These are phyloP conservation scores for Hydrotaea cyrtoneurina DNA, from an alignment of 2,888 invertebrate genomes.

Conservation along the genomic window DNA sequence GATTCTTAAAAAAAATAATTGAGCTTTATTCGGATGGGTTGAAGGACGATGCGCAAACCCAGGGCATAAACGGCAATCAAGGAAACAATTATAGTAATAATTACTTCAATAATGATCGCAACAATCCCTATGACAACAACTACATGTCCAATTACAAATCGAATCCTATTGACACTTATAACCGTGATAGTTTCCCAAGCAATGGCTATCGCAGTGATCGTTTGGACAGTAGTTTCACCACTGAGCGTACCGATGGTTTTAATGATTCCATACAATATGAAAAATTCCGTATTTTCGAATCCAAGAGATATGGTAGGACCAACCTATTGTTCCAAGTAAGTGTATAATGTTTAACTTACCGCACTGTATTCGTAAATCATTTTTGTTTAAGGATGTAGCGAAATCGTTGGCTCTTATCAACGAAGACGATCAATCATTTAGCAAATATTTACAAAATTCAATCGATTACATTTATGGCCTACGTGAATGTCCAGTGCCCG, in stretches of 20 bases:
- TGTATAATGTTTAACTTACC: background rate
- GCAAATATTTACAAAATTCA: conserved; percentile 86
- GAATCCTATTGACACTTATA: conserved; percentile 66
- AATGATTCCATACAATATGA: conserved; percentile 81
- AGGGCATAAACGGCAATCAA: conserved; percentile 59
- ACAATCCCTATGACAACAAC: conserved; percentile 67
- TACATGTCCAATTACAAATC: conserved; percentile 52
- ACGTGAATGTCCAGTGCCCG: conserved; percentile 90
- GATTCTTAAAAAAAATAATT: conserved; percentile 84
- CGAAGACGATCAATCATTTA: conserved; percentile 89
- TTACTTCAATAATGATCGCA: conserved; percentile 68
- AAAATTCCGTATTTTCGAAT: conserved; percentile 88
- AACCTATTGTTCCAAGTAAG: conserved; percentile 90
- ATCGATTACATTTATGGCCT: conserved; percentile 88
- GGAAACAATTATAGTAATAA: conserved; percentile 70
- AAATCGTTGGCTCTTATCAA: conserved; percentile 84
- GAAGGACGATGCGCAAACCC: conserved; percentile 70
- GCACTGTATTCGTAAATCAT: background rate
- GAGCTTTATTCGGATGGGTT: conserved; percentile 81
- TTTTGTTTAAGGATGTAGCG: conserved; percentile 86
- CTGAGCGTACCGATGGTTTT: conserved; percentile 73
- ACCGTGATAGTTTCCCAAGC: conserved; percentile 68
- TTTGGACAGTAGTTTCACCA: conserved; percentile 77
- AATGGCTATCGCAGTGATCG: conserved; percentile 73
- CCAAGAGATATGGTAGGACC: conserved; percentile 85